Base-by-base conservation (phyloP, 2,113 vertebrate genomes). In the Bagarius yarrelli region DNA sequence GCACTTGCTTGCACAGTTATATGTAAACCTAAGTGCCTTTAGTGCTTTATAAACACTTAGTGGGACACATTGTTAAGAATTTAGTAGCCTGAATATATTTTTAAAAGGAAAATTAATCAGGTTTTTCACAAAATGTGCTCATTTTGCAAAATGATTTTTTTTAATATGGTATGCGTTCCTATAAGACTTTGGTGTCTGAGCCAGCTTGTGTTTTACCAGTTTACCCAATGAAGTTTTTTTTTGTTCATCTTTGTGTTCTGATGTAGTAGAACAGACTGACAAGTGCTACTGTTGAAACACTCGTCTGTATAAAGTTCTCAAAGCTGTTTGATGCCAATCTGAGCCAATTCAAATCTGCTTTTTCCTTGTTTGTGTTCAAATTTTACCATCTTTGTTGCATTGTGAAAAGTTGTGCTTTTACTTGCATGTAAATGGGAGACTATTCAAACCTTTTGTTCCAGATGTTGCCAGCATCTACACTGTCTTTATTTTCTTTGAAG, bases 381-480 rank as follows among this genome's bases (percentile, higher is more conserved):
- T 81, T 84, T 75, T 71, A 57, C 78, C 55, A 73, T 81, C 66
- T 71, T 44, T 61, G 71, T 64, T 87, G 59, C 76, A 52, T 74
- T 81, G 78, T 84, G 50, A 83, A 66, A 84, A 61, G 64, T 79
- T 73, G 40, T 61, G 69, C 47, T 81, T 81, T 82, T 80, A 63
- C 59, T 79, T 32, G 50, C 2, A 16, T 57, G 79, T 73, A 66
- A 27, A 52, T 63, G 70, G 57, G 67, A 76, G 60, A 66, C 69
- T 52, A 27, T 32, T 80, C 67, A 85, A 75, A 80, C 78, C 81
- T 36, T 81, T 67, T 82, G 75, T 59, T 88, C 77, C 86, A 59
- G 78, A 76, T 86, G 83, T 82, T 84, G 86, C 85, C 85, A 86
- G 83, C 44, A 55, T 80, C 80, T 64, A 21, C 60, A 66, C 74